phyloP scores from a whole-genome alignment of 2,888 invertebrate species.

The Eupithecia centaureata region DNA sequence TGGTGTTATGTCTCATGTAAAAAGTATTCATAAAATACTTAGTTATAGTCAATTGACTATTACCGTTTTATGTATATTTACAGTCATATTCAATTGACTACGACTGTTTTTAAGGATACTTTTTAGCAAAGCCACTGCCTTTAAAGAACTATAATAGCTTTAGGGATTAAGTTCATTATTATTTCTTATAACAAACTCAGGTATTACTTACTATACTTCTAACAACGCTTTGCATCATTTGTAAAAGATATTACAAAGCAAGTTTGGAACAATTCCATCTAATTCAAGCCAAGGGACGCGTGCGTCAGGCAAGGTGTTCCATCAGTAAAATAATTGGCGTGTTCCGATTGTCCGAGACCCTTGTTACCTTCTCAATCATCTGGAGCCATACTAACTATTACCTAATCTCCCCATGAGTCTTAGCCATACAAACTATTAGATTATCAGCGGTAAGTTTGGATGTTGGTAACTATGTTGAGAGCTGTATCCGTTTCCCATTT shows the following conservation, averaged over 20 bases:
- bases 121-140: no score
- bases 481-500: constrained; percentile 26
- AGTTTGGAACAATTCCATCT: constrained; percentile 13
- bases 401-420: not conserved
- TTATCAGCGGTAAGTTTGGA: constrained; percentile 7
- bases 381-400: constrained; percentile 15
- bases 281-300: constrained; percentile 38
- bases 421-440: not conserved
- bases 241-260: not conserved
- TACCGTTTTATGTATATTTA: no score
- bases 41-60: no score
- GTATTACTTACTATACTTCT: no score
- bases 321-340: constrained; percentile 69
- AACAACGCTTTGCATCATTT: not conserved
- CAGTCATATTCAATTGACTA: no score
- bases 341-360: constrained; percentile 68
- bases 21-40: no score
- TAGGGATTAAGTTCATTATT: not conserved
- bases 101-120: no score
- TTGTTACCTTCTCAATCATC: constrained; percentile 30
- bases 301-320: constrained; percentile 70
- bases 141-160: no score
- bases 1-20: not conserved
- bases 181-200: no score
- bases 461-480: constrained; percentile 13